phyloP scores from a whole-genome alignment of 2,888 invertebrate species.

The Alviniconcha strummeri region DNA sequence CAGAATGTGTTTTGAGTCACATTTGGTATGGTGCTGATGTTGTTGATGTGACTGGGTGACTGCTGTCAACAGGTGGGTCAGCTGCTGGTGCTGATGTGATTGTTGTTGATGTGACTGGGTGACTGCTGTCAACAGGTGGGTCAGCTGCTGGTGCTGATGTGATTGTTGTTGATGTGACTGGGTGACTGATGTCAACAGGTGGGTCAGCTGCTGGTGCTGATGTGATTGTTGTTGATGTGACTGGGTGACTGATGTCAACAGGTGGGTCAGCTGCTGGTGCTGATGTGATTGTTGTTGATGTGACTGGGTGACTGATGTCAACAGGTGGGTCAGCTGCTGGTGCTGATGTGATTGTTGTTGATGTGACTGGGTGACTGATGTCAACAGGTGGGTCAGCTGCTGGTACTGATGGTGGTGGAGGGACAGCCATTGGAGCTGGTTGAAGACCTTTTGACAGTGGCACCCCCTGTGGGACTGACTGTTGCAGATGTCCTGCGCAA shows the following conservation, averaged over 20 bases:
- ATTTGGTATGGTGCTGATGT: too few relatives aligned
- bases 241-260: background rate
- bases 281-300: background rate
- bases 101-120: too few relatives aligned
- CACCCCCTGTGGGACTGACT: conserved; percentile 49
- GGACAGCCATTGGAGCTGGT: conserved; percentile 58
- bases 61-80: background rate
- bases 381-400: conserved; percentile 57
- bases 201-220: background rate
- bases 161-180: too few relatives aligned
- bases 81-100: background rate
- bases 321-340: conserved; percentile 56
- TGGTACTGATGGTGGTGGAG: conserved; percentile 59
- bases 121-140: background rate
- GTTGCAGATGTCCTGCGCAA: conserved; percentile 51
- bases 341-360: background rate
- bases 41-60: too few relatives aligned
- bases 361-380: background rate
- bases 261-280: background rate
- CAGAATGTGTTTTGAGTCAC: too few relatives aligned
- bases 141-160: background rate
- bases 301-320: background rate
- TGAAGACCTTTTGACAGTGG: conserved; percentile 50
- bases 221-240: background rate
- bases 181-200: background rate